Evolutionary conservation across 2,888 invertebrate species (phyloP), one percentile per base, ranked within the genome.

Genomic region (Tryphoninae sp.): DNA sequence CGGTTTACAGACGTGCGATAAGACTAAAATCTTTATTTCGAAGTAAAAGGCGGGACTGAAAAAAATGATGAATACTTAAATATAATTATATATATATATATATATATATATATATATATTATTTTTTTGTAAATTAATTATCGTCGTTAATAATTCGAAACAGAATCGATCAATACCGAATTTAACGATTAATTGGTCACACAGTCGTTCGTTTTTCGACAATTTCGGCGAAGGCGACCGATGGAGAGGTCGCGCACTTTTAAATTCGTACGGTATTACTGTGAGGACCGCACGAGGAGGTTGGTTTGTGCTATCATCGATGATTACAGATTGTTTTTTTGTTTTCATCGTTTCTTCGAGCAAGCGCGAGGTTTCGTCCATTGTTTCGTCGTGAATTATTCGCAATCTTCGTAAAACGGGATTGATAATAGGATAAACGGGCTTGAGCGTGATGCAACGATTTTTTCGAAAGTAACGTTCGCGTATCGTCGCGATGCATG

Each of bases 371-470:
- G 51, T 55, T 76, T 42, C n/a, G 51, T 76, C 40, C 51, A 59
- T 65, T 72, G 65, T 65, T 19, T 62, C 33, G 19, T 23, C 19
- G 67, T 49, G 9, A 9, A 45, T 33, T 45, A 16, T 64, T 55
- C 45, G 53, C 45, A 67, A 76, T 53, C 19, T 26, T 67, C n/a
- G 64, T 69, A 69, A 33, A 55, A 59, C 33, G 26, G 26, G 49
- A 53, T 67, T 67, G 72, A 45, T 49, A 69, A 62, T 77, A 23
- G 62, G 72, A 77, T 33, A 49, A 55, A 81, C 22, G 72, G 49
- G n/a, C 51, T 73, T 61, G 80, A 81, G 55, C 53, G 72, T 77
- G 71, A 59, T 72, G 67, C 53, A 73, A 73, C 62, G 64, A 33
- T 55, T 62, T 77, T 49, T 40, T 67, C 26, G 53, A 67, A 76